Conservation (phyloP, 2,113 vertebrate genomes). For the Callocephalon fimbriatum region DNA sequence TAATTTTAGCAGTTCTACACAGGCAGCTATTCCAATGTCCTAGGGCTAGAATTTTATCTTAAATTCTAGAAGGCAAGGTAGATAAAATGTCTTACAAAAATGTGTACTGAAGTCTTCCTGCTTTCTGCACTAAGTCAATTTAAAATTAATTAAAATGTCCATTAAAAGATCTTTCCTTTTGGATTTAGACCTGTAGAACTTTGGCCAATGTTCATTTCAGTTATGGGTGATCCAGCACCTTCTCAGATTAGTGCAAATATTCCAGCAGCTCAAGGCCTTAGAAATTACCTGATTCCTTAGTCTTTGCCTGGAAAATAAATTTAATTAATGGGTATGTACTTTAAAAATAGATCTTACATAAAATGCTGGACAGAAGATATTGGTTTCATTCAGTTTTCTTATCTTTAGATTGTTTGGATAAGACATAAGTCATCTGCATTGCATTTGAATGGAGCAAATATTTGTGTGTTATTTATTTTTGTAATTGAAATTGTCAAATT, state of each 20-base stretch:
- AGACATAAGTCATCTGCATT: not conserved
- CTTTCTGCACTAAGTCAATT: not conserved
- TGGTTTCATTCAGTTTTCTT: not conserved
- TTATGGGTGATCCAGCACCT: not conserved
- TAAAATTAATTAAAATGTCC: not conserved
- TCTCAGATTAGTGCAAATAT: not conserved
- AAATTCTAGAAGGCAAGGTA: not conserved
- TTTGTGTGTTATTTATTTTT: not conserved
- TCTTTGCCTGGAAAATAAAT: not conserved
- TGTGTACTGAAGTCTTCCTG: not conserved
- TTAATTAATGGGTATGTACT: not conserved
- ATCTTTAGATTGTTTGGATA: not conserved
- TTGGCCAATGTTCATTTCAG: not conserved
- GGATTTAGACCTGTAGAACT: not conserved
- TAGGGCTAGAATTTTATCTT: not conserved
- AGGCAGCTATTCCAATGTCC: not conserved
- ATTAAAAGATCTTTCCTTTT: not conserved
- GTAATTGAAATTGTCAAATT: not conserved
- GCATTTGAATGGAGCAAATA: not conserved
- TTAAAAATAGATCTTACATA: not conserved
- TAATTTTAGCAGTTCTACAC: slow-evolving; percentile 10
- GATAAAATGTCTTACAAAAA: not conserved
- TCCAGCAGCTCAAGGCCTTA: not conserved
- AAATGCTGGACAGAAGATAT: not conserved
- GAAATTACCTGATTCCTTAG: not conserved